Evolutionary conservation across 2,113 vertebrate genomes (phyloP).

Genomic region (Poecilia latipinna): DNA sequence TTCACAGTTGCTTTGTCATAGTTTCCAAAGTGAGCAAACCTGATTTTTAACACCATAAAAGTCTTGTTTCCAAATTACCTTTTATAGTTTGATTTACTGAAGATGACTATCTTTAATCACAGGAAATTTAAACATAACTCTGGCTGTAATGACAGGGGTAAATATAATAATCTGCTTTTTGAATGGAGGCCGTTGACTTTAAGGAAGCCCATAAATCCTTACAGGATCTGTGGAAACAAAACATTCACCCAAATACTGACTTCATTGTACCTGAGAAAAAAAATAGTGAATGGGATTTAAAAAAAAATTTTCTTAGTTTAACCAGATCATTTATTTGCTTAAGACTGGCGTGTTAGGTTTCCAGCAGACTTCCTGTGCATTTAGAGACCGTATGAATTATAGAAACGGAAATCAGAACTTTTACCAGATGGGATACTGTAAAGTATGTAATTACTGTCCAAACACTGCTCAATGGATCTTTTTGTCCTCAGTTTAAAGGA

Average conservation of each 20-base stretch:
- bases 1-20: not conserved
- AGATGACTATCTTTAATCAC: constrained; percentile 27
- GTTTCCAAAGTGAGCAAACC: not conserved
- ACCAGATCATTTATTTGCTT: constrained; percentile 54
- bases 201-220: constrained; percentile 64
- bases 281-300: constrained; percentile 22
- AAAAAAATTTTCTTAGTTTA: constrained; percentile 9
- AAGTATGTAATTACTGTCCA: constrained; percentile 69
- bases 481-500: constrained; percentile 59
- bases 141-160: constrained; percentile 42
- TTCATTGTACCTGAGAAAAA: constrained; percentile 45
- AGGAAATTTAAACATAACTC: constrained; percentile 40
- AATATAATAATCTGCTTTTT: constrained; percentile 45
- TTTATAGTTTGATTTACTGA: not conserved
- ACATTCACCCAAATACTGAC: constrained; percentile 47
- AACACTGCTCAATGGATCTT: constrained; percentile 73
- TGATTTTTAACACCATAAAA: not conserved
- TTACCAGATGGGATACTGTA: constrained; percentile 52
- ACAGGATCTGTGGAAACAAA: constrained; percentile 49
- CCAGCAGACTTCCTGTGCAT: constrained; percentile 47
- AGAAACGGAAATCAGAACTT: constrained; percentile 36
- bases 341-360: constrained; percentile 54
- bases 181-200: constrained; percentile 65
- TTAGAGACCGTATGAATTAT: constrained; percentile 27
- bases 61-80: not conserved